Evolutionary conservation across 1,140 invertebrate species (phyloP).

Genomic region (Carposina sasakii): DNA sequence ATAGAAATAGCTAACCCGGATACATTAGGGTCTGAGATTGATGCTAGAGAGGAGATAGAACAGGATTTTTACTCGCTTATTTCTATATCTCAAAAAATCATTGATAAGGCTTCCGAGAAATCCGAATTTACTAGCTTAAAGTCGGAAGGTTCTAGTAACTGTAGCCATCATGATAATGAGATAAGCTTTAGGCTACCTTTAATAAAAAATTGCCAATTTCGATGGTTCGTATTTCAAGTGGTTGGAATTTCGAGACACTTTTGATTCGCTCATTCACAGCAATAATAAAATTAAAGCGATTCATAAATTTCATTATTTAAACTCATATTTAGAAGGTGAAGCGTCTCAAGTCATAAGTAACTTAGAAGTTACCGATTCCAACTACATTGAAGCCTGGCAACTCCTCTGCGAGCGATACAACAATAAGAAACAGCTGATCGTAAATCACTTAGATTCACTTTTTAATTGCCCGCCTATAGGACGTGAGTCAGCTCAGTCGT

Average conservation of each 20-base stretch:
- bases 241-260: conserved; percentile 37
- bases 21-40: too few species aligned
- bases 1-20: too few species aligned
- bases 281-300: conserved; percentile 23
- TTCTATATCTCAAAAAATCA: too few species aligned
- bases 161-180: background rate
- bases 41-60: too few species aligned
- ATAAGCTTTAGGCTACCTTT: conserved; percentile 24
- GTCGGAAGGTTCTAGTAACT: too few species aligned
- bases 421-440: conserved; percentile 28
- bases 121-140: too few species aligned
- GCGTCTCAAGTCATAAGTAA: conserved; percentile 28
- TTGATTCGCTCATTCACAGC: conserved; percentile 32
- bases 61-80: too few species aligned
- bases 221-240: conserved; percentile 31
- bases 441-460: conserved; percentile 6
- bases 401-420: conserved; percentile 35
- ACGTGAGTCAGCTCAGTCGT: conserved; percentile 2
- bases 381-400: conserved; percentile 41
- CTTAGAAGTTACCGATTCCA: conserved; percentile 28
- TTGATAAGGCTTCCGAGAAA: too few species aligned
- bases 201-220: conserved; percentile 31
- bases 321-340: conserved; percentile 29
- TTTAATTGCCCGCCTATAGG: background rate
- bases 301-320: conserved; percentile 41